A percentile compares a stretch with the other conserved stretches of the same genome.
These are phyloP conservation scores for Noctua comes DNA, from an alignment of 2,888 invertebrate genomes.

Conservation along the genomic window DNA sequence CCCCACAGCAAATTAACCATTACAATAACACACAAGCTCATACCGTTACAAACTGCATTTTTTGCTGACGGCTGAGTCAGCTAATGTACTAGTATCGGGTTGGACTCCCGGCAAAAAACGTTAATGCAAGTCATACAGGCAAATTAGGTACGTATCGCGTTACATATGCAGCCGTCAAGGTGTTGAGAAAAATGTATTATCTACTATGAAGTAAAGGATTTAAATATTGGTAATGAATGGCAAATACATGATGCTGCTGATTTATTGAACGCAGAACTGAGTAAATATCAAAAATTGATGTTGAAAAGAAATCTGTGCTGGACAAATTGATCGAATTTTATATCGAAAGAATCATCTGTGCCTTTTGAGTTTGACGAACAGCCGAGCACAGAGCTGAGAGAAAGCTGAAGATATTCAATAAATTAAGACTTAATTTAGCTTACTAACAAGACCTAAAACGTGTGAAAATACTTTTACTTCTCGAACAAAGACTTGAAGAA, in stretches of 20 bases:
- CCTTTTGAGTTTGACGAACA: not conserved
- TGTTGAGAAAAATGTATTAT: conserved; percentile 35
- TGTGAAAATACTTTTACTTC: conserved; percentile 1
- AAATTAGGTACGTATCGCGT: conserved; percentile 71
- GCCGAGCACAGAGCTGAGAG: conserved; percentile 29
- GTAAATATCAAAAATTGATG: not conserved
- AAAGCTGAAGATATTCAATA: conserved; percentile 15
- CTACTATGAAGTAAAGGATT: conserved; percentile 16
- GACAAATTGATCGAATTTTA: not conserved
- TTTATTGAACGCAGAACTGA: not conserved
- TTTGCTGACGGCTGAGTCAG: conserved; percentile 75
- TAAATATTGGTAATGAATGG: conserved; percentile 27
- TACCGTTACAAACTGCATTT: conserved; percentile 60
- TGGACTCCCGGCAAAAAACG: conserved; percentile 70
- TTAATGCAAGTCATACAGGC: conserved; percentile 78
- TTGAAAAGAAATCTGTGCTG: conserved; percentile 3
- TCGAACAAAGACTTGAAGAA: not conserved
- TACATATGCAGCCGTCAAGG: conserved; percentile 55
- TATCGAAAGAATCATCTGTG: not conserved
- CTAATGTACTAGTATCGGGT: conserved; percentile 76
- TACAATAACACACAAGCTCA: conserved; percentile 38
- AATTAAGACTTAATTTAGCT: conserved; percentile 13
- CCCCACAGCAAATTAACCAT: conserved; percentile 25
- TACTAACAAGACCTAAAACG: conserved; percentile 25
- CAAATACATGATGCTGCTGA: conserved; percentile 6